Percentiles rank a stretch among this genome's conserved stretches.
These are phyloP conservation scores for Diceros bicornis DNA, from an alignment of 2,797 vertebrate genomes.

Conservation along the genomic window DNA sequence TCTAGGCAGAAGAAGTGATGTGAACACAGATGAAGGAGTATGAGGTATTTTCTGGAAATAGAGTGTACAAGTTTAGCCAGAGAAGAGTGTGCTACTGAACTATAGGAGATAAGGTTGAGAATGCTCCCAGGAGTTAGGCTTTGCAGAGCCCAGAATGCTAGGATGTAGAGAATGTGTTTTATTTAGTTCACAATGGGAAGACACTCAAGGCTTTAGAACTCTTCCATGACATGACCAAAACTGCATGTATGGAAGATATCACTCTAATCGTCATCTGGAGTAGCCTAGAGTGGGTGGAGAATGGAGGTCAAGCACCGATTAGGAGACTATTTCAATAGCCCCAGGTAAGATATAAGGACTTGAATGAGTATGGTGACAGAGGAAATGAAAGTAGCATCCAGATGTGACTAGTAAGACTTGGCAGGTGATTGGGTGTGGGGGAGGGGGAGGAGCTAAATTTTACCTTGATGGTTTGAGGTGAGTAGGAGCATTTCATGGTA, in stretches of 20 bases:
- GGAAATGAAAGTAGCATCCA: neutral
- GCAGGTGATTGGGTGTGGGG: neutral
- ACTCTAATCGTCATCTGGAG: neutral
- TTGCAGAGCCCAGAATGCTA: neutral
- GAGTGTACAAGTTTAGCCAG: neutral
- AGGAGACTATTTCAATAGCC: neutral
- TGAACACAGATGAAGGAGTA: neutral
- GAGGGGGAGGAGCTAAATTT: neutral
- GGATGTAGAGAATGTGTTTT: neutral
- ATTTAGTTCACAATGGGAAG: neutral
- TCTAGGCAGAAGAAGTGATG: neutral
- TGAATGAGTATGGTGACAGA: neutral
- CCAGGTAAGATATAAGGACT: neutral
- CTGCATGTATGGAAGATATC: neutral
- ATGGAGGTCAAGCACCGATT: neutral
- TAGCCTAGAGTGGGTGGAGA: neutral
- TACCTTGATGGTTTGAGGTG: neutral
- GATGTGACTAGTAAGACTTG: neutral
- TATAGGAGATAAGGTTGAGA: neutral
- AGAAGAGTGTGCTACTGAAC: neutral
- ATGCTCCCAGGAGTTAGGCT: neutral
- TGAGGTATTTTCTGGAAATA: neutral
- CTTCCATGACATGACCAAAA: neutral
- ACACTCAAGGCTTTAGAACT: constrained; percentile 40
- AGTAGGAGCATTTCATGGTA: neutral